Base-by-base conservation (phyloP, 2,888 invertebrate species). In the Spicauda simplicius region DNA sequence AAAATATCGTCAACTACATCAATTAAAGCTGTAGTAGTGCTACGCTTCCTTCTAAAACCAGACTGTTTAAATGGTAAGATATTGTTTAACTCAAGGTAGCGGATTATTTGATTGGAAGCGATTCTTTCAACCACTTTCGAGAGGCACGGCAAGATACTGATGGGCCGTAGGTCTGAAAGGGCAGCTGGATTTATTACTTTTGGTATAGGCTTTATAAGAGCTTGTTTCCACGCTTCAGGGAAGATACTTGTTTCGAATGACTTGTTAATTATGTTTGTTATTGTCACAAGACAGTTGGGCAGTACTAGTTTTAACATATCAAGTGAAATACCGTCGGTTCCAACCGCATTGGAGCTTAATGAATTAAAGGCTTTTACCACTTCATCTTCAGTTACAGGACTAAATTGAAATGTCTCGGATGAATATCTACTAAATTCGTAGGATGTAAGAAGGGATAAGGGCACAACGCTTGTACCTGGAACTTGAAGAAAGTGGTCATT, bases 201-300 rank as follows among this genome's bases (percentile, higher is more conserved):
- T 0, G 75, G 74, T 8, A 80, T 50, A 0, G 77, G 76, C 11
- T 30, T 50, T 8, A 79, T 64, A 10, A 76, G 6, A 0, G 76
- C 74, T 4, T 30, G 62, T 56, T 78, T 76, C 76, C 77, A 78
- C 0, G 53, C 20, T 5, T 63, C 59, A 8, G 77, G 77, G 60
- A 73, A 76, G 2, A 33, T 37, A 30, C 30, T 12, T 7, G 65
- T 63, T 19, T 19, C 25, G 16, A 69, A 69, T 12, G 68, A 71
- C 6, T 48, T 61, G 50, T 70, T 70, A 4, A 70, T 41, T 12
- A 70, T 55, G 2, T 18, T 12, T 0, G 64, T 66, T 33, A 69
- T 62, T 0, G 57, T 37, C 19, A 16, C n/a, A 8, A 69, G 16
- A n/a, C 65, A 30, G 11, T 33, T 19, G n/a, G 66, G 69, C 2